Conservation (phyloP, 2,888 invertebrate species). For the Drosophila phalerata region DNA sequence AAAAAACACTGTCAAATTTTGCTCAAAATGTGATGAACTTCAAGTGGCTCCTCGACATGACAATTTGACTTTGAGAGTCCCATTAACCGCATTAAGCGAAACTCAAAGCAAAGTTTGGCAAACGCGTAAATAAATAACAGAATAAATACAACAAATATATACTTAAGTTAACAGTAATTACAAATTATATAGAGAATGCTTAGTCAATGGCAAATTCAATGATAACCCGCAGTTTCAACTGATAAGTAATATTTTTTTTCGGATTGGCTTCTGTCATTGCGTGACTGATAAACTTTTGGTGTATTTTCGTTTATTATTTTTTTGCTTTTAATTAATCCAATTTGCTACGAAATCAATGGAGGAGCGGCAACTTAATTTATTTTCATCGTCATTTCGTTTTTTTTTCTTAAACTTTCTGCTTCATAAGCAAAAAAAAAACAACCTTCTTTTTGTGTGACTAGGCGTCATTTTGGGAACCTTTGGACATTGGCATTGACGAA, state of each 20-base stretch:
- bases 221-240: slow-evolving; percentile 51
- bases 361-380: slow-evolving; percentile 18
- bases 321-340: slow-evolving; percentile 64
- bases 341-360: slow-evolving; percentile 37
- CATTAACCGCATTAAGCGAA: slow-evolving; percentile 54
- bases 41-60: slow-evolving; percentile 37
- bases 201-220: slow-evolving; percentile 27
- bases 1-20: slow-evolving; percentile 40
- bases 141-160: slow-evolving; percentile 15
- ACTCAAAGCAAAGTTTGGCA: slow-evolving; percentile 8
- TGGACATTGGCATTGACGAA: slow-evolving; percentile 33
- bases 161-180: slow-evolving; percentile 7
- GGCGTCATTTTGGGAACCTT: slow-evolving; percentile 52
- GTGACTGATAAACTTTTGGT: slow-evolving; percentile 62
- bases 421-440: slow-evolving; percentile 29
- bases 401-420: slow-evolving; percentile 20
- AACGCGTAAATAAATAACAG: not conserved
- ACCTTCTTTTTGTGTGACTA: slow-evolving; percentile 27
- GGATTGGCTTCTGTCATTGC: slow-evolving; percentile 30
- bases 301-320: slow-evolving; percentile 33
- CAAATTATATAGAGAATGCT: slow-evolving; percentile 4
- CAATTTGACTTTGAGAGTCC: slow-evolving; percentile 52
- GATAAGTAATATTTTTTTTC: slow-evolving; percentile 47
- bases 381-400: slow-evolving; percentile 15
- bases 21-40: slow-evolving; percentile 42